Evolutionary conservation across 2,888 invertebrate genomes (phyloP).

Genomic region (Oasisia sp.): DNA sequence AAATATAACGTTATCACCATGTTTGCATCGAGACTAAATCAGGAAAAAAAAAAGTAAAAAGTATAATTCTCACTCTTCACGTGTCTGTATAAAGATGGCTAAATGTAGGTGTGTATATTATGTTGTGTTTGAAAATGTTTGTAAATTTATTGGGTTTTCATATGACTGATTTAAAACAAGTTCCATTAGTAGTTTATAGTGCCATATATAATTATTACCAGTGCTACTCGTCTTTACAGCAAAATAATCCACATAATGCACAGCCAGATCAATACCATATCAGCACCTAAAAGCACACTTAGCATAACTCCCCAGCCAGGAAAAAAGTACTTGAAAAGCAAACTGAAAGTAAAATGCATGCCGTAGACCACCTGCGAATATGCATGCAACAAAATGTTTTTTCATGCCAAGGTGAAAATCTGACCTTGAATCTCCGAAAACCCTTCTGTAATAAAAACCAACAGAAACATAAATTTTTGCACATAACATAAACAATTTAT

Average conservation of each 20-base stretch:
- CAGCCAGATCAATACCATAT: not conserved
- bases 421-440: conserved; percentile 12
- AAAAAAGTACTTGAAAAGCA: conserved; percentile 13
- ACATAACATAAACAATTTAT: not conserved
- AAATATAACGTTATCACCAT: not conserved
- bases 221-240: not conserved
- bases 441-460: conserved; percentile 17
- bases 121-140: not conserved
- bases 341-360: conserved; percentile 13
- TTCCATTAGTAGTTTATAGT: not conserved
- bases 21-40: not conserved
- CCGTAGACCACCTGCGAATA: not conserved
- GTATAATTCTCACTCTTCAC: not conserved
- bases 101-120: not conserved
- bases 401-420: not conserved
- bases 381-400: not conserved
- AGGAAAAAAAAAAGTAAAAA: not conserved
- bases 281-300: not conserved
- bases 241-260: not conserved
- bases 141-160: not conserved
- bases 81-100: not conserved
- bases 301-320: not conserved
- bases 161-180: not conserved
- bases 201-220: not conserved
- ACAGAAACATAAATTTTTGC: not conserved